A percentile compares a stretch with the other conserved stretches of the same genome.
These are phyloP conservation scores for Drosophila picticornis DNA, from an alignment of 2,888 invertebrate genomes.

Conservation along the genomic window DNA sequence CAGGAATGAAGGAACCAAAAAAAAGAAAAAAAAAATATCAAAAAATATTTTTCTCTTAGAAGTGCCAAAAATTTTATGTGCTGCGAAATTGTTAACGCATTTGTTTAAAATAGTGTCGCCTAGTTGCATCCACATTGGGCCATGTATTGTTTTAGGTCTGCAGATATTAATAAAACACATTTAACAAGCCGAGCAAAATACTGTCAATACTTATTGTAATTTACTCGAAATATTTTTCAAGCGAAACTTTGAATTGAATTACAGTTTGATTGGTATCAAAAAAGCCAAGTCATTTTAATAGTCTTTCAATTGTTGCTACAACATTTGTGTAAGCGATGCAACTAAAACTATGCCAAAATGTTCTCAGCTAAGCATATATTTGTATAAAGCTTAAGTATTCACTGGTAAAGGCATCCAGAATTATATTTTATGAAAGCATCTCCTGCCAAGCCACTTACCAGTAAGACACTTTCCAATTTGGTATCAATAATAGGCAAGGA, in stretches of 20 bases:
- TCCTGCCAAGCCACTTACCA: slow-evolving; percentile 57
- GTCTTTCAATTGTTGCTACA: background rate
- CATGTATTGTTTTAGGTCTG: background rate
- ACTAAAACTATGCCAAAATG: background rate
- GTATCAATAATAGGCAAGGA: slow-evolving; percentile 75
- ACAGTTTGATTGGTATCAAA: background rate
- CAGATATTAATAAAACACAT: background rate
- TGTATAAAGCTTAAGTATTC: background rate
- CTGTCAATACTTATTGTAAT: background rate
- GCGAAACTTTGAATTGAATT: background rate
- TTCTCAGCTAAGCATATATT: background rate
- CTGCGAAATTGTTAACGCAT: background rate
- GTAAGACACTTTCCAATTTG: slow-evolving; percentile 76
- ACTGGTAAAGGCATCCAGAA: slow-evolving; percentile 9
- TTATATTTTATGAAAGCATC: slow-evolving; percentile 23
- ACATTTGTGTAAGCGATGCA: background rate
- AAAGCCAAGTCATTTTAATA: background rate
- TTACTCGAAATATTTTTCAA: background rate
- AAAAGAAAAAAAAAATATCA: background rate
- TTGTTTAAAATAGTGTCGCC: background rate
- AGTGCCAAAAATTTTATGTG: background rate
- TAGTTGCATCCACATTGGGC: background rate
- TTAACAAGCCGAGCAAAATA: background rate
- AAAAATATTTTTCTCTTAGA: background rate
- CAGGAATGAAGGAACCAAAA: background rate